Percentiles rank a stretch among this genome's conserved stretches.
Conservation (phyloP, 2,113 vertebrate species). For the Scalopus aquaticus region DNA sequence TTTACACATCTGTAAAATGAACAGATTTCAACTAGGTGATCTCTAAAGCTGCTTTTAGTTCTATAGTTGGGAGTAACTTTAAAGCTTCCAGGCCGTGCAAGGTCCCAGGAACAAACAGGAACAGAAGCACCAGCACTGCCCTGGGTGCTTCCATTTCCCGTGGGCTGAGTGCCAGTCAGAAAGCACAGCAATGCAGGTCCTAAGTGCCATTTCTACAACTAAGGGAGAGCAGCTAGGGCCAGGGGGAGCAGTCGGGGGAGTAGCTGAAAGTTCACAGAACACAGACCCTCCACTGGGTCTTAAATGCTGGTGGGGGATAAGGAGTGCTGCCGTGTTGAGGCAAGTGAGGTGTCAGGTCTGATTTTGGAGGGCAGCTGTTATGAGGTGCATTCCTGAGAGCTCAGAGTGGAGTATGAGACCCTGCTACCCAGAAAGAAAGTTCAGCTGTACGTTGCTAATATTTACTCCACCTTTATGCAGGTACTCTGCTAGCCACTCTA, state of each 20-base stretch:
- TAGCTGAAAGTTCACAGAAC: no score
- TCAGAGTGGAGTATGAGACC: not conserved
- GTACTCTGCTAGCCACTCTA: not conserved
- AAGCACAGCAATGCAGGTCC: rapidly evolving
- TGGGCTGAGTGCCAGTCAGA: not conserved
- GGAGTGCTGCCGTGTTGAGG: rapidly evolving
- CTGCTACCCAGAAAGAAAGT: rapidly evolving
- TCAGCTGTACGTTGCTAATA: no score
- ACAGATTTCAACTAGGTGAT: not conserved
- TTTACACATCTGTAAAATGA: not conserved
- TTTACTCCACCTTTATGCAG: not conserved
- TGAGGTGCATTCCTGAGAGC: not conserved
- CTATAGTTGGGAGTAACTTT: not conserved
- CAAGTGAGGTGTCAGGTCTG: rapidly evolving
- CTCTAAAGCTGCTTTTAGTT: not conserved
- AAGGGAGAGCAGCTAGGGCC: not conserved
- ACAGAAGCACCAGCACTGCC: not conserved
- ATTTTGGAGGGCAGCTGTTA: not conserved
- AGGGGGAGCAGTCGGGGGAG: no score
- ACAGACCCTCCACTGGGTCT: not conserved
- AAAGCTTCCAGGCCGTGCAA: not conserved
- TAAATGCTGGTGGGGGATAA: rapidly evolving
- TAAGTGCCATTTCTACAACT: not conserved
- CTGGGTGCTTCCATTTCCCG: no score
- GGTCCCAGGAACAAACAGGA: not conserved